phyloP scores from a whole-genome alignment of 2,113 vertebrate species.

The Ceuthmochares aereus region DNA sequence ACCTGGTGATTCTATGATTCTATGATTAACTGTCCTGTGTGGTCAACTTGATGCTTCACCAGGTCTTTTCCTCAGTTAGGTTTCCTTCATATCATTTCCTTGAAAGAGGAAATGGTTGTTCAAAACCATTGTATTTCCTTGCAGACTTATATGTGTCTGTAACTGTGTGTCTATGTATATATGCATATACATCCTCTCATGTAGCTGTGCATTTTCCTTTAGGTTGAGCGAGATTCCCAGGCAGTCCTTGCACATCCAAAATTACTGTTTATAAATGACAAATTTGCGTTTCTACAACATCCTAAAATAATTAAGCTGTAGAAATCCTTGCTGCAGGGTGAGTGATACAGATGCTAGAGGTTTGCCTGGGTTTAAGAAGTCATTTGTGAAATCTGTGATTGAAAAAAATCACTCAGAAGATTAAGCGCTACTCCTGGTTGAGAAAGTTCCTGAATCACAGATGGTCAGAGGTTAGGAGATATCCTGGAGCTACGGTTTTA shows the following conservation, averaged over 20 bases:
- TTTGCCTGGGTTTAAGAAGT: neutral
- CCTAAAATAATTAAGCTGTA: neutral
- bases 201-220: neutral
- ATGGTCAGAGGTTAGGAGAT: neutral
- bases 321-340: neutral
- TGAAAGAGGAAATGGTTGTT: neutral
- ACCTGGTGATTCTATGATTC: no score
- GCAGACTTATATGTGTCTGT: neutral
- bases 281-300: neutral
- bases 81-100: neutral
- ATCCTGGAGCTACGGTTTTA: neutral
- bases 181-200: neutral
- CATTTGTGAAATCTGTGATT: neutral
- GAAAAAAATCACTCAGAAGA: neutral
- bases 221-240: neutral
- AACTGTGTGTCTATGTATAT: no score
- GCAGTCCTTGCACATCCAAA: neutral
- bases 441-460: neutral
- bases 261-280: neutral
- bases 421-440: neutral
- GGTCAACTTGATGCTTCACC: neutral
- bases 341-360: neutral
- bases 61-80: conserved; percentile 17
- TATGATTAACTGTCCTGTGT: neutral
- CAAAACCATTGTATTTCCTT: neutral